Base-by-base conservation (phyloP, 2,888 invertebrate species). In the Frankliniella intonsa region DNA sequence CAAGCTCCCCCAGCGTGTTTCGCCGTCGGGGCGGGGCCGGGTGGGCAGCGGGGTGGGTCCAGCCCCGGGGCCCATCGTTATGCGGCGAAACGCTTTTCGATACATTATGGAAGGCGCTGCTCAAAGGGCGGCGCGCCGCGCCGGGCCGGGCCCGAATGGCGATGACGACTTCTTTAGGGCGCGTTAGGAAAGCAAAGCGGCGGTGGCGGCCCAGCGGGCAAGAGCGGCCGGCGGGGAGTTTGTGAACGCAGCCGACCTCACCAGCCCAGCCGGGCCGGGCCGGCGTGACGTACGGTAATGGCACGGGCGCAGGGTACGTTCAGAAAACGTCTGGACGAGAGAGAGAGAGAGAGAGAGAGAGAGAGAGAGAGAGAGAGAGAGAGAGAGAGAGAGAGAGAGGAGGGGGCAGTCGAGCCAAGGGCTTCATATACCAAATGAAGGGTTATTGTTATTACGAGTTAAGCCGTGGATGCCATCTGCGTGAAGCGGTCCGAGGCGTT, bases 301-400 rank as follows among this genome's bases (percentile, higher is more conserved):
- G 22, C 12, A 1, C 55, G 55, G 38, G 5, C 38, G 5, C 38
- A 38, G 38, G 38, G 38, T 38, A 38, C 38, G 38, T 38, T 38
- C 38, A 38, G 38, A 38, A 38, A 38, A 5, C 38, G 38, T 12
- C 55, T 55, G 14, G 17, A 55, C 55, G 7, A 8, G 55, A 55
- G 55, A n/a, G 69, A 69, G 65, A 65, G 65, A 65, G 65, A 65
- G 69, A 69, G 69, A 69, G 65, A 65, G 65, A 65, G 65, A 65
- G 65, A 65, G 65, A 65, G 65, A 65, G 65, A 65, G 65, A 65
- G 65, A 65, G 65, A 65, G 65, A 65, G 69, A 22, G 69, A 69
- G 69, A 69, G 69, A 69, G 69, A 69, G 69, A 69, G 9, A 22
- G 69, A 69, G 69, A 22, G 22, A 69, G 12, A 25, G 69, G 3